Conservation (phyloP, 2,113 vertebrate species). For the Accipiter virgatus region DNA sequence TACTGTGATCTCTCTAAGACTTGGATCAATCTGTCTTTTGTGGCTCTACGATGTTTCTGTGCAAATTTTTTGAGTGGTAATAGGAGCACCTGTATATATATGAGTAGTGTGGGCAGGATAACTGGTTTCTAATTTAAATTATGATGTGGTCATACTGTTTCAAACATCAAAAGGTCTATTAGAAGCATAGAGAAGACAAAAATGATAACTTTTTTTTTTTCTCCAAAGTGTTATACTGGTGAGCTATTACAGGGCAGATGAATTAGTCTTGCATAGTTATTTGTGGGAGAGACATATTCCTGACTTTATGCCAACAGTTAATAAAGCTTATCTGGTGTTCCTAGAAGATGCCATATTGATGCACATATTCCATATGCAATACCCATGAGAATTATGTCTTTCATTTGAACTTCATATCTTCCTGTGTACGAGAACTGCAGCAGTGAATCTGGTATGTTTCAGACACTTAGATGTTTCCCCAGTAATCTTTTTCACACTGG, state of each 20-base stretch:
- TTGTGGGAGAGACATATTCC: neutral
- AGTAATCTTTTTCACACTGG: neutral
- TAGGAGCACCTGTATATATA: neutral
- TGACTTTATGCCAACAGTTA: neutral
- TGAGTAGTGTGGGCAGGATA: neutral
- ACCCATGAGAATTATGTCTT: neutral
- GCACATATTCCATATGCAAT: neutral
- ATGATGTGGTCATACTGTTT: neutral
- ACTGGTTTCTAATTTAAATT: neutral
- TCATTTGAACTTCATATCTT: neutral
- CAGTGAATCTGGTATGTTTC: neutral
- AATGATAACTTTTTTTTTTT: neutral
- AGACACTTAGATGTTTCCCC: neutral
- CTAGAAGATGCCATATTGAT: neutral
- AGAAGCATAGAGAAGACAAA: neutral
- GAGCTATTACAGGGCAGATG: neutral
- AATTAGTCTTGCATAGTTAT: neutral
- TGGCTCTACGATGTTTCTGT: neutral
- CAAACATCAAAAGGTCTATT: neutral
- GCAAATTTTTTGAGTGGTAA: neutral
- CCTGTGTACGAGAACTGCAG: neutral
- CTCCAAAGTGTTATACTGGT: neutral
- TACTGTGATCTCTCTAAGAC: neutral
- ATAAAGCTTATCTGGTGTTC: neutral
- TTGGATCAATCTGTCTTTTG: neutral